Base-by-base conservation (phyloP, 1,140 invertebrate genomes). In the Drosophila mauritiana region DNA sequence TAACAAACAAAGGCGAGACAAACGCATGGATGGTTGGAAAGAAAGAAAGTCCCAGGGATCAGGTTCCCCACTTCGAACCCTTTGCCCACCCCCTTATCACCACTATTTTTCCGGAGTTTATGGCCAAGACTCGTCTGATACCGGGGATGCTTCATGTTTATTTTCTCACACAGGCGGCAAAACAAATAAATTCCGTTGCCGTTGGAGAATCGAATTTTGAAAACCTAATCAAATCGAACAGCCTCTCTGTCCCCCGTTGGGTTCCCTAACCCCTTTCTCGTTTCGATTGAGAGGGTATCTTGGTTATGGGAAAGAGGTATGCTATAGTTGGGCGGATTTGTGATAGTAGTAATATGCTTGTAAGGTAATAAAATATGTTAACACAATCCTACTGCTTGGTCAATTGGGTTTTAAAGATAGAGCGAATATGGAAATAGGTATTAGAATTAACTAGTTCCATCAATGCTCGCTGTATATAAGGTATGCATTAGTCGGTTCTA, bases 1-100 rank as follows among this genome's bases (percentile, higher is more conserved):
- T 86, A 83, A 86, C 83, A 86, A 86, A 86, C 83, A 86, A 86
- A 86, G 83, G 83, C 83, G 83, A 72, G 83, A 88, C 82, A 76
- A 43, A 49, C 67, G 34, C 64, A 48, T 48, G 51, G 67, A 42
- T 68, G 64, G 59, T 3, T 64, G 59, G 59, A 42, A 52, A 65
- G 51, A 88, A 53, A 78, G 75, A 86, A 82, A 88, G 83, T 52
- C 49, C 11, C 55, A 34, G 59, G 45, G 25, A 63, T 49, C 58
- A 36, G 64, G 63, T 37, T 53, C 43, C 39, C 40, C 45, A 36
- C 45, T 17, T 37, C 46, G 49, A 48, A 13, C 63, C 52, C 36
- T 57, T 45, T 48, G 34, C 20, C 46, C 43, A 12, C 37, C 42
- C 51, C 45, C 37, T 42, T 20, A 51, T 17, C 49, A 2, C 37